Conservation (phyloP, 2,888 invertebrate genomes). For the Cephus runcator region DNA sequence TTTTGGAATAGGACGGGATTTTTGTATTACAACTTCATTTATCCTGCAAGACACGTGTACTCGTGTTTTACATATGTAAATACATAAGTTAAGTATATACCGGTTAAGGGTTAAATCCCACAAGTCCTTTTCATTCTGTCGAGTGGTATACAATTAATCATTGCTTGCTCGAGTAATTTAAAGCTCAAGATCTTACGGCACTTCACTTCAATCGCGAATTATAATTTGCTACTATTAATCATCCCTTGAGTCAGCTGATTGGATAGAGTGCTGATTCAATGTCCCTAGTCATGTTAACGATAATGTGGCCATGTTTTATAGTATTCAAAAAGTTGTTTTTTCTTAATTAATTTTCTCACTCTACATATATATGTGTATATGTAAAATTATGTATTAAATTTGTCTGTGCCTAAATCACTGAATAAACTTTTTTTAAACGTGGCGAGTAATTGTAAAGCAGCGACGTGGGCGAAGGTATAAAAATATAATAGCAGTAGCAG, state of each 20-base stretch:
- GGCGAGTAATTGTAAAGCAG: not conserved
- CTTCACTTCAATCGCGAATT: slow-evolving; percentile 30
- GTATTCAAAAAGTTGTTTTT: not conserved
- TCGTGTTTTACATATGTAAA: not conserved
- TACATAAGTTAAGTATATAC: not conserved
- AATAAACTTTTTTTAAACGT: not conserved
- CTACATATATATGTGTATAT: too few species aligned
- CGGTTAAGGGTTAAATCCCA: not conserved
- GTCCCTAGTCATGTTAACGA: not conserved
- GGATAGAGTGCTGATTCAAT: not conserved
- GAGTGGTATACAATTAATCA: slow-evolving; percentile 1
- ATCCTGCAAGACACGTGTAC: not conserved
- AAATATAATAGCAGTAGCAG: not conserved
- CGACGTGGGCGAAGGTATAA: not conserved
- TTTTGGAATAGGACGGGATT: not conserved
- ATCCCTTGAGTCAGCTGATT: slow-evolving; percentile 2
- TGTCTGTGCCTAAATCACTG: not conserved
- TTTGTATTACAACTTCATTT: not conserved
- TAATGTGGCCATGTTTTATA: not conserved
- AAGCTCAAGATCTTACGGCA: not conserved
- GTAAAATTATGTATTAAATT: too few species aligned
- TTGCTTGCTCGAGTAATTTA: not conserved
- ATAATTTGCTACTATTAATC: slow-evolving; percentile 32
- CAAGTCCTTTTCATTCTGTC: slow-evolving; percentile 1
- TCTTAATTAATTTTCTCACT: not conserved